These are phyloP conservation scores for Tortricodes alternella DNA, from an alignment of 2,888 invertebrate genomes.

Conservation along the genomic window DNA sequence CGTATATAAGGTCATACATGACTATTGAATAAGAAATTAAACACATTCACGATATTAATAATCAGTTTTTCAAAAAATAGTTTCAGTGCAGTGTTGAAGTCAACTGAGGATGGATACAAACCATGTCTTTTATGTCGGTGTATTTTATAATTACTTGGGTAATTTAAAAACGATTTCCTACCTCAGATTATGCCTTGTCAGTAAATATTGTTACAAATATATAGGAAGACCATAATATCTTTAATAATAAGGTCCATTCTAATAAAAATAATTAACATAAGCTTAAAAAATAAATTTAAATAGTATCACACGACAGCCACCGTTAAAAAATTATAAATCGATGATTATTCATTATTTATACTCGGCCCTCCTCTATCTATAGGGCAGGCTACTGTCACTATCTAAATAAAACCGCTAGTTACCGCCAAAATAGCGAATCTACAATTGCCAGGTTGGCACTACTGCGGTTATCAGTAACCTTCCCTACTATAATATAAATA, in stretches of 20 bases:
- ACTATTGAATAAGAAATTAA: no score
- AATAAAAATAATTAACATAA: constrained; percentile 34
- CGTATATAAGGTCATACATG: no score
- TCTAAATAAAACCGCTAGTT: constrained; percentile 9
- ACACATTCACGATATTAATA: no score
- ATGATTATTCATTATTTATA: constrained; percentile 27
- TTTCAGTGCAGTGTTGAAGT: no score
- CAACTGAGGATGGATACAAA: not conserved
- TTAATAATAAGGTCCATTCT: constrained; percentile 30
- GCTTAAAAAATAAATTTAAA: constrained; percentile 35
- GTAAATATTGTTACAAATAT: constrained; percentile 22
- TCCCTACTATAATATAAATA: constrained; percentile 48
- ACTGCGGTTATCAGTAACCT: constrained; percentile 28
- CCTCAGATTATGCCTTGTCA: constrained; percentile 18
- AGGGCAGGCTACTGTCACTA: constrained; percentile 24
- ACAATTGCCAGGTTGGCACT: constrained; percentile 3
- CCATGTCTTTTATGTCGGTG: not conserved
- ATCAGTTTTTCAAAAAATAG: no score
- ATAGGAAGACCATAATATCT: constrained; percentile 26
- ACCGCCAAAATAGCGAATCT: constrained; percentile 5
- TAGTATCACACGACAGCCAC: constrained; percentile 52
- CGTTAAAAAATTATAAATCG: constrained; percentile 32
- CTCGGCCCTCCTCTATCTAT: constrained; percentile 18
- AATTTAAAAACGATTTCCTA: constrained; percentile 9
- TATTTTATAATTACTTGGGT: not conserved